Base-by-base conservation (phyloP, 2,888 invertebrate genomes). In the Pseudeuparius sepicola region DNA sequence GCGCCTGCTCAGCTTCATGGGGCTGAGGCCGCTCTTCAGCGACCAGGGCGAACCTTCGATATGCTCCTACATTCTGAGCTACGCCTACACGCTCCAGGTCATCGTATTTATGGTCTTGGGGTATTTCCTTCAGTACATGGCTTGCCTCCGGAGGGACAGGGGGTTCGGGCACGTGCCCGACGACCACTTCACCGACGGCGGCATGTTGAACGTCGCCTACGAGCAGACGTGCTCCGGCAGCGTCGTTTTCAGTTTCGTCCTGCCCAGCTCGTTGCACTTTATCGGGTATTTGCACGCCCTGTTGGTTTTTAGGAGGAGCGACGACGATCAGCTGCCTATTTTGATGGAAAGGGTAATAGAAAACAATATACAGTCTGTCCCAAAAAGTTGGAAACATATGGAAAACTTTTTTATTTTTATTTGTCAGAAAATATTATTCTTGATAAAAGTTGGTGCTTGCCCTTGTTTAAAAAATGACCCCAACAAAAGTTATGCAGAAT, bases 281-380 rank as follows among this genome's bases (percentile, higher is more conserved):
- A 43, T 68, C 27, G 83, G 81, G 9, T 87, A 82, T 53, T 48
- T 82, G 10, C 78, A 83, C 44, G 78, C 83, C 0, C 65, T 85
- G 34, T 74, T 78, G 52, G 65, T 84, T 31, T 81, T 84, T 56
- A 68, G 85, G 49, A 70, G 78, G 44, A 75, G 78, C 17, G 84
- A 86, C 56, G 84, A 83, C 54, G 86, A 87, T 55, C 85, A 86
- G 50, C 59, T 87, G 32, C 83, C 84, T 49, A 81, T 82, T 63
- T 65, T 87, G 31, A 83, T 86, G 73, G 87, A 87, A 59, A 69
- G 84, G 49, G 85, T 79, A 53, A 64, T 65, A 13, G 14, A 20
- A n/a, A n/a, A n/a, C n/a, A n/a, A n/a, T n/a, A n/a, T n/a, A n/a
- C n/a, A n/a, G n/a, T n/a, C n/a, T n/a, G n/a, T n/a, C n/a, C n/a